Base-by-base conservation (phyloP, 2,888 invertebrate genomes). In the Ormyrus nitidulus region DNA sequence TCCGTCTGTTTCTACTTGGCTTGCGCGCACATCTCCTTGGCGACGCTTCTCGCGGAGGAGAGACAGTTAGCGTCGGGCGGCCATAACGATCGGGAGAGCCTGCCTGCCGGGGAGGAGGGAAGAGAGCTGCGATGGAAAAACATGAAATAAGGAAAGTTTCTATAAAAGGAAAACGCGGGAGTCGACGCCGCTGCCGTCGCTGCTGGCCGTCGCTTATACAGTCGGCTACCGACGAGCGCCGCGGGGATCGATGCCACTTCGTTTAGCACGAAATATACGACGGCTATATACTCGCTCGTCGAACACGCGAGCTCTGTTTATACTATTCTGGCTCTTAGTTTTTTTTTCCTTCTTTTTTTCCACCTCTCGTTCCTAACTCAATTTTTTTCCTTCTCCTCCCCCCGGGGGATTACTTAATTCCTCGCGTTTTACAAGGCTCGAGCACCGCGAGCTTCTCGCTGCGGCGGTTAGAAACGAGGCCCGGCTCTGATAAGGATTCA, bases 241-340 rank as follows among this genome's bases (percentile, higher is more conserved):
- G 64, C 13, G 48, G 34, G 58, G 70, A 77, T 77, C 77, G 77
- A 77, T 77, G 54, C 7, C 68, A 61, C 69, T 68, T 70, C 66
- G 46, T 76, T 76, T 49, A 48, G 11, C 53, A n/a, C 64, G 68
- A 68, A 44, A 59, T 74, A 61, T 75, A 58, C 46, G n/a, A 4
- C 2, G 34, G 49, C 56, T 48, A 10, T 34, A 53, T 8, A n/a
- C 9, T 51, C 5, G 53, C 34, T 62, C 56, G 34, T 34, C 34
- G 34, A 34, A 4, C 34, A 34, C 34, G 34, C 34, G 34, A 34
- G 34, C 34, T 34, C 34, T 34, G 34, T 34, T 34, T 34, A 34
- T 34, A 34, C 34, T 34, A 34, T 34, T 46, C 48, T 58, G 9
- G 7, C 49, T 13, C 65, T n/a, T 9, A 4, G 6, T 11, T 51